A percentile compares a stretch with the other conserved stretches of the same genome.
phyloP scores from a whole-genome alignment of 2,113 vertebrate species.

The Pogonocichla stellata region DNA sequence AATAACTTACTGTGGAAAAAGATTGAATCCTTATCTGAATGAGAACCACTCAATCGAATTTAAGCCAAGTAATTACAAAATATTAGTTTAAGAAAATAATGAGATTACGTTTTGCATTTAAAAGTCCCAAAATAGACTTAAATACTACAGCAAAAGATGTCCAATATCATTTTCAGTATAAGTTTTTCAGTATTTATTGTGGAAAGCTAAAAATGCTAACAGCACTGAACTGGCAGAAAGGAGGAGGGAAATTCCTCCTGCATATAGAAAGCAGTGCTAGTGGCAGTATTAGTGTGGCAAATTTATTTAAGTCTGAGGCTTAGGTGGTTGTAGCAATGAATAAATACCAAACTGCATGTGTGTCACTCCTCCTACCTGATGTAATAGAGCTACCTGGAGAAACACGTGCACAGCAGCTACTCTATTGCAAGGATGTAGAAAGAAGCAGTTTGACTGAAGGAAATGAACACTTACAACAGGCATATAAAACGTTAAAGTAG shows the following conservation, averaged over 20 bases:
- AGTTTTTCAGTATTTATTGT: background rate
- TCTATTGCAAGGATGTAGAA: background rate
- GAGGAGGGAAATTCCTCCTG: background rate
- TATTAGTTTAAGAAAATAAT: background rate
- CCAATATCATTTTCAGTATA: background rate
- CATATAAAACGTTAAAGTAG: background rate
- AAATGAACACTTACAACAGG: background rate
- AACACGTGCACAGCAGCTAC: fast-evolving
- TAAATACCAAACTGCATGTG: background rate
- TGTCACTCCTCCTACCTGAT: background rate
- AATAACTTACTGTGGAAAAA: background rate
- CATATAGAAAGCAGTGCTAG: background rate
- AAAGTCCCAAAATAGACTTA: background rate
- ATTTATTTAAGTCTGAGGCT: background rate
- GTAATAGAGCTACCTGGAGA: background rate
- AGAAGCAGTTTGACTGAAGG: background rate
- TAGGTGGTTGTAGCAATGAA: background rate
- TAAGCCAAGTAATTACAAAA: background rate
- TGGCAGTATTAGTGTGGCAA: background rate
- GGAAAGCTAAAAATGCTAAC: background rate
- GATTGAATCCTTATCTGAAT: background rate
- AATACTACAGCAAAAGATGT: background rate
- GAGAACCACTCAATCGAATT: background rate
- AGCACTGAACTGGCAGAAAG: background rate
- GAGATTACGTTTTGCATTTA: background rate